Evolutionary conservation across 2,888 invertebrate species (phyloP), one percentile per base, ranked within the genome.

Genomic region (Ophioninae sp.): DNA sequence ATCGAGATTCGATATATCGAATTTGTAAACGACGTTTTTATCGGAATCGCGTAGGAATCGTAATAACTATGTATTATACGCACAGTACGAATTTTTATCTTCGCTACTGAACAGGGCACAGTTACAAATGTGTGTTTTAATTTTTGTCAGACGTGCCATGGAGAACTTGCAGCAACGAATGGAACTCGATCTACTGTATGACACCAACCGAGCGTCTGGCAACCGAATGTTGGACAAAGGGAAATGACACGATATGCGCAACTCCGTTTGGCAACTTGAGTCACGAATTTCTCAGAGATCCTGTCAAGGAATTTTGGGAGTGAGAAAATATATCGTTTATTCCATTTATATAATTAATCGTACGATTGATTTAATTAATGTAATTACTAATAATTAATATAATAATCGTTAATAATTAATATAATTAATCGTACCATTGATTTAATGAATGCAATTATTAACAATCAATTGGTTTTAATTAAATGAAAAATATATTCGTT

Each of bases 281-380:
- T 85, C 94, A 95, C 73, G 94, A 94, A 0, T 94, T 96, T 6
- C 93, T 97, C 30, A 96, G 96, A 6, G 98, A 99, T 92, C 99
- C 99, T 0, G 99, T 99, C 61, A 98, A 98, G 93, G 99, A 99
- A 93, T 99, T 98, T 93, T 99, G 99, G 99, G 98, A 99, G 99
- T 99, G 95, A 95, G 97, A 94, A 30, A 6, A 21, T 64, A 62
- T 56, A 56, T 44, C 23, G n/a, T 8, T 57, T 30, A 30, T 30
- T 57, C 10, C 41, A 64, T 44, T 30, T 10, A 37, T 62, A 2
- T 65, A 21, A 20, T 57, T 68, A 76, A 30, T 30, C 23, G n/a
- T n/a, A 61, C 23, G 21, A 50, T 8, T 57, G 1, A 30, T 30
- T 57, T 17, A 56, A 64, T 44, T 30, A 20, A 37, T 62, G 6